Evolutionary conservation across 2,888 invertebrate species (phyloP).

Genomic region (Rotaria magnacalcarata): DNA sequence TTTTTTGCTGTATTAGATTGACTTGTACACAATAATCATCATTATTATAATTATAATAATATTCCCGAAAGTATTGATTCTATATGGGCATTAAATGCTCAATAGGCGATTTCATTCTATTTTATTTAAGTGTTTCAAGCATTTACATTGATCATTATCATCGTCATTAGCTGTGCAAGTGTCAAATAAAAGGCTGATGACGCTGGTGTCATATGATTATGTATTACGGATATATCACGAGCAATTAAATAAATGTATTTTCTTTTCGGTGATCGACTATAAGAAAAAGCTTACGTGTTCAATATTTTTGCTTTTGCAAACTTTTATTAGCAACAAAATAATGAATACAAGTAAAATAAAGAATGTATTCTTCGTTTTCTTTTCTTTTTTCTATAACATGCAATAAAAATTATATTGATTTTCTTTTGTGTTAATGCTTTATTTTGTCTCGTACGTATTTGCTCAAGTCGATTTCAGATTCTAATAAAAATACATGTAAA

Average conservation of each 20-base stretch:
- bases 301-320: background rate
- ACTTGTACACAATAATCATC: too few relatives aligned
- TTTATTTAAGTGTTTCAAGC: background rate
- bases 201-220: background rate
- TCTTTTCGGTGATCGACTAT: background rate
- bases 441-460: slow-evolving; percentile 99
- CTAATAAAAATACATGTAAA: slow-evolving; percentile 98
- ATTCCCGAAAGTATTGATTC: background rate
- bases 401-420: too few relatives aligned
- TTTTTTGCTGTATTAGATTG: too few relatives aligned
- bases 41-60: background rate
- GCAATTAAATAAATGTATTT: background rate
- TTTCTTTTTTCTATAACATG: slow-evolving; percentile 47
- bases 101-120: background rate
- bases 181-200: background rate
- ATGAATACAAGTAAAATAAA: too few relatives aligned
- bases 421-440: slow-evolving; percentile 56
- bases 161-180: background rate
- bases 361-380: too few relatives aligned
- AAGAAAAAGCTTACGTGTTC: too few relatives aligned
- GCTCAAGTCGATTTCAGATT: slow-evolving; percentile 84
- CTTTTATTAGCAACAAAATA: background rate
- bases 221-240: background rate
- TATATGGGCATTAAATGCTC: background rate
- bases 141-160: background rate